phyloP scores from a whole-genome alignment of 2,888 invertebrate species.

The Zonitis immaculata region DNA sequence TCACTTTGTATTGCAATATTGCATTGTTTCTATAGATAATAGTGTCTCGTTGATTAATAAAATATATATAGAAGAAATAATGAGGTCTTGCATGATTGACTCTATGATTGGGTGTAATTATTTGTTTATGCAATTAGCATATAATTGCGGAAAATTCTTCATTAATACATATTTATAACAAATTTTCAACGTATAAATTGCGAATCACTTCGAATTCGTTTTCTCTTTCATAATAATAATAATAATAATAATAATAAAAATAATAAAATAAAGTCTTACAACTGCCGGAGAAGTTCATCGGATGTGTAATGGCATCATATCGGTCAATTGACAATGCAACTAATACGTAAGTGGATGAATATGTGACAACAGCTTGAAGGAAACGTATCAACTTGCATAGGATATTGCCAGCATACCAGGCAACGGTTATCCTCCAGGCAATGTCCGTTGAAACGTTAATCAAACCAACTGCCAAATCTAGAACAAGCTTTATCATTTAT shows the following conservation, averaged over 20 bases:
- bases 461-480: constrained; percentile 84
- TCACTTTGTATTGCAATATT: no score
- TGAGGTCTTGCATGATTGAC: no score
- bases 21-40: no score
- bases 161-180: no score
- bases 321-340: constrained; percentile 90
- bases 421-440: constrained; percentile 81
- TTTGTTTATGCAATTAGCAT: no score
- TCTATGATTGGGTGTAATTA: no score
- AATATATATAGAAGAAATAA: no score
- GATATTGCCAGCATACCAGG: constrained; percentile 84
- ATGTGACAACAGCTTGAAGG: constrained; percentile 81
- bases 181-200: no score
- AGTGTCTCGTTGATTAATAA: no score
- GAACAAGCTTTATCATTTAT: constrained; percentile 35
- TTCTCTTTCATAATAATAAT: not conserved
- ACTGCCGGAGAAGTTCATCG: constrained; percentile 92
- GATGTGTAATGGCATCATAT: constrained; percentile 90
- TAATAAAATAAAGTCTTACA: constrained; percentile 69
- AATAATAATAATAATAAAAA: no score
- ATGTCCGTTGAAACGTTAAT: constrained; percentile 88
- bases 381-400: constrained; percentile 86
- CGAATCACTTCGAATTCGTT: not conserved
- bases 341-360: constrained; percentile 87
- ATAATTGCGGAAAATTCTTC: no score